Conservation (phyloP, 1,140 invertebrate genomes). For the Amphibalanus amphitrite region DNA sequence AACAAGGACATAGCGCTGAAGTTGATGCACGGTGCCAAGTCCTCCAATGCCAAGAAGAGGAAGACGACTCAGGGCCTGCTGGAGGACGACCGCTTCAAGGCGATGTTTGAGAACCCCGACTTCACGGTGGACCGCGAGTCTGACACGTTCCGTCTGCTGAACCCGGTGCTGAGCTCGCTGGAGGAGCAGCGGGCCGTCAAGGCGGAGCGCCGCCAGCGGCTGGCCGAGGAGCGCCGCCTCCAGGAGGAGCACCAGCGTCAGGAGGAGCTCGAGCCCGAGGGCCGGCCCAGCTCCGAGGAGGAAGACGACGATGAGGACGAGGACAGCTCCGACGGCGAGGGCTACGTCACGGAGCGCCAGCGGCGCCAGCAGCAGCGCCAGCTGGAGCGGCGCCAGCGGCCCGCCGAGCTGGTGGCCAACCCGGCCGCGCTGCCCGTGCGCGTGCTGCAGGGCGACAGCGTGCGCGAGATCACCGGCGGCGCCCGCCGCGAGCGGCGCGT, state of each 20-base stretch:
- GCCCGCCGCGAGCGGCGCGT: background rate
- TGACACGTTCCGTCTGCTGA: slow-evolving; percentile 51
- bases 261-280: background rate
- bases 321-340: background rate
- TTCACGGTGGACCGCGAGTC: slow-evolving; percentile 79
- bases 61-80: slow-evolving; percentile 44
- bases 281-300: background rate
- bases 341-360: background rate
- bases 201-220: slow-evolving; percentile 75
- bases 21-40: slow-evolving; percentile 43
- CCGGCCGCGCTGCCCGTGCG: background rate
- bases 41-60: slow-evolving; percentile 32
- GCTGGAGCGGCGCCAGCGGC: background rate
- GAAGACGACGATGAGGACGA: background rate
- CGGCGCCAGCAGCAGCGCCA: background rate
- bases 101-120: slow-evolving; percentile 78
- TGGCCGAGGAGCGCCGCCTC: slow-evolving; percentile 63
- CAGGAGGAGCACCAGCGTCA: background rate
- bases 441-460: background rate
- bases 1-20: slow-evolving; percentile 60
- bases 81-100: slow-evolving; percentile 72
- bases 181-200: slow-evolving; percentile 71
- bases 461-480: background rate
- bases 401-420: background rate
- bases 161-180: slow-evolving; percentile 68